A percentile compares a stretch with the other conserved stretches of the same genome.
Evolutionary conservation across 2,888 invertebrate genomes (phyloP).

Genomic region (Latheticus oryzae): DNA sequence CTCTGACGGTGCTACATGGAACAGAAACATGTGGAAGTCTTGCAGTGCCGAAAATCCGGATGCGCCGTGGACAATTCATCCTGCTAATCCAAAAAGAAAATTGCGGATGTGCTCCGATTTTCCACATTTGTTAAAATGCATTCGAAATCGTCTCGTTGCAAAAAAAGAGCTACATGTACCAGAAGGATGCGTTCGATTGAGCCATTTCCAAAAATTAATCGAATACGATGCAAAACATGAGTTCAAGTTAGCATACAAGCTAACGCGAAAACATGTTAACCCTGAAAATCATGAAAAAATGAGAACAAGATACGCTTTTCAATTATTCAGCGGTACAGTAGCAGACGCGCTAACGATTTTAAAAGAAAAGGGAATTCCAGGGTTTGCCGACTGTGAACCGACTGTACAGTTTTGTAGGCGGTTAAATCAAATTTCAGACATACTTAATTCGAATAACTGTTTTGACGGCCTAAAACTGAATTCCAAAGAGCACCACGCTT

Average conservation of each 20-base stretch:
- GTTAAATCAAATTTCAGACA: too few species aligned
- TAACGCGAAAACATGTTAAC: background rate
- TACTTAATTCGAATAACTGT: background rate
- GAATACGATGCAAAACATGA: background rate
- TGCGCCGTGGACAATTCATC: slow-evolving; percentile 46
- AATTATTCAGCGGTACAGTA: background rate
- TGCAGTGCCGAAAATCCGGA: slow-evolving; percentile 41
- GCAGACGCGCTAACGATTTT: too few species aligned
- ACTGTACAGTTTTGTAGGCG: too few species aligned
- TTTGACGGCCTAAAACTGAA: background rate
- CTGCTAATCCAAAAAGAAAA: slow-evolving; percentile 36
- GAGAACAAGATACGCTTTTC: background rate
- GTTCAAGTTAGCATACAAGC: background rate
- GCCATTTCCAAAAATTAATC: background rate
- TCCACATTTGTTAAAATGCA: slow-evolving; percentile 48
- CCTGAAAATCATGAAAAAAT: background rate
- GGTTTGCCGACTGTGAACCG: too few species aligned
- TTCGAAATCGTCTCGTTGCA: slow-evolving; percentile 35
- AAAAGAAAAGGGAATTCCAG: too few species aligned
- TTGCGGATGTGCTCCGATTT: slow-evolving; percentile 52
- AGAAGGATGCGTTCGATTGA: background rate
- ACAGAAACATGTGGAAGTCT: slow-evolving; percentile 48
- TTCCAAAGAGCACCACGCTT: background rate
- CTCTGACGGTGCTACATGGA: slow-evolving; percentile 51
- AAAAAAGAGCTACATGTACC: slow-evolving; percentile 2